Percentiles rank a stretch among this genome's conserved stretches.
These are phyloP conservation scores for Crotalus viridis DNA, from an alignment of 2,113 vertebrate species.

Conservation along the genomic window DNA sequence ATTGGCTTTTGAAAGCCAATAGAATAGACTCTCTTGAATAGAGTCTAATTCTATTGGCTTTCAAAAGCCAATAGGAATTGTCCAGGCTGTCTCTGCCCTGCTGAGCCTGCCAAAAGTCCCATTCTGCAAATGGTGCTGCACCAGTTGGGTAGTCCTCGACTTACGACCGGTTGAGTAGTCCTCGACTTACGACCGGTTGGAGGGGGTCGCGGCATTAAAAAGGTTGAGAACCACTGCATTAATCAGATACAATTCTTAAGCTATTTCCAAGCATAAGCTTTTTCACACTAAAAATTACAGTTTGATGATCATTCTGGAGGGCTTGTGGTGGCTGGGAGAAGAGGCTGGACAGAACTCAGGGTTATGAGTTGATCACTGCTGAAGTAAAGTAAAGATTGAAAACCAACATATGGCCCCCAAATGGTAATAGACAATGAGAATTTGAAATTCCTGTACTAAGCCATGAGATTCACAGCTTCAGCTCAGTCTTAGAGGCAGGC, in stretches of 20 bases:
- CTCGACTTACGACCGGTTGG: too few species aligned
- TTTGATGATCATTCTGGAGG: neutral
- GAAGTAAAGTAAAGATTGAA: neutral
- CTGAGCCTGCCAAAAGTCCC: too few species aligned
- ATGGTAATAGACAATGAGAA: too few species aligned
- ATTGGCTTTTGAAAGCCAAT: too few species aligned
- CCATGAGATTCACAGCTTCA: neutral
- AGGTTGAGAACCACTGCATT: neutral
- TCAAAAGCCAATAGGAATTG: too few species aligned
- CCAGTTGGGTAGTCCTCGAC: too few species aligned
- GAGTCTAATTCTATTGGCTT: too few species aligned
- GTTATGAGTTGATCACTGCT: neutral
- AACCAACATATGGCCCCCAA: neutral
- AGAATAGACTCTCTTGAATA: too few species aligned
- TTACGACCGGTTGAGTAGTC: too few species aligned
- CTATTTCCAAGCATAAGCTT: neutral
- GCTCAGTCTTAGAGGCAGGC: neutral
- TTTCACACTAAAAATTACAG: neutral
- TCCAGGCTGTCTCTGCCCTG: too few species aligned
- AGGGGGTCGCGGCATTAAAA: too few species aligned
- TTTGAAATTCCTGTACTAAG: neutral
- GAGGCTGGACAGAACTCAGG: neutral
- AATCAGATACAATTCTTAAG: neutral
- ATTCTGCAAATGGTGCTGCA: too few species aligned
- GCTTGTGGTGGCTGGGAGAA: neutral